Evolutionary conservation across 2,113 vertebrate species (phyloP).

Genomic region (Symphodus melops): DNA sequence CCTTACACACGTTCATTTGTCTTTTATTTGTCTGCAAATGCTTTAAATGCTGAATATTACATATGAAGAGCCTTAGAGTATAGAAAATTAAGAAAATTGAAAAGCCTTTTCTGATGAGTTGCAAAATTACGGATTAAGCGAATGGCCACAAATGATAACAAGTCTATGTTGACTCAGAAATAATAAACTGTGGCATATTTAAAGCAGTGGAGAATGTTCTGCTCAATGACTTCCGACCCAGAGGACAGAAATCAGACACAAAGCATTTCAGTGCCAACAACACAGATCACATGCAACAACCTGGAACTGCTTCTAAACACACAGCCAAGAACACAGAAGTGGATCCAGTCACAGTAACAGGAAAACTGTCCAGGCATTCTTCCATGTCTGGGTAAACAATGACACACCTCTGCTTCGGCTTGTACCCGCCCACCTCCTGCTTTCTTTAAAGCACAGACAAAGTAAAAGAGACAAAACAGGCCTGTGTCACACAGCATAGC

Average conservation of each 20-base stretch:
- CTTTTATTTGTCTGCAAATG: no score
- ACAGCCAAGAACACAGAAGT: conserved; percentile 70
- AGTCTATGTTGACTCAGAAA: conserved; percentile 23
- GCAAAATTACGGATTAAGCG: no score
- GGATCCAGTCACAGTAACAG: conserved; percentile 69
- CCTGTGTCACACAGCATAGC: conserved; percentile 40
- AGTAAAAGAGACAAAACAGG: conserved; percentile 58
- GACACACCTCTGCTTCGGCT: conserved; percentile 71
- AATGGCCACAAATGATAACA: neutral
- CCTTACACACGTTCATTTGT: no score
- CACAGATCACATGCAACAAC: conserved; percentile 68
- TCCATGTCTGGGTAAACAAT: conserved; percentile 75
- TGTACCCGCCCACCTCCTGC: conserved; percentile 42
- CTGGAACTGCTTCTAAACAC: conserved; percentile 73
- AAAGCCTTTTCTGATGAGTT: no score
- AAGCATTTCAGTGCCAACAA: conserved; percentile 53
- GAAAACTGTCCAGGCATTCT: conserved; percentile 71
- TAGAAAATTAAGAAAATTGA: no score
- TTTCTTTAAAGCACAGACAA: conserved; percentile 38
- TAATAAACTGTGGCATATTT: conserved; percentile 44
- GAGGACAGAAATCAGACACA: conserved; percentile 64
- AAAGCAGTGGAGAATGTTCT: conserved; percentile 57
- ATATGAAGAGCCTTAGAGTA: no score
- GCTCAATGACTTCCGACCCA: conserved; percentile 58
- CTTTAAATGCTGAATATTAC: no score